Conservation (phyloP, 2,888 invertebrate species). For the Caprella mutica region DNA sequence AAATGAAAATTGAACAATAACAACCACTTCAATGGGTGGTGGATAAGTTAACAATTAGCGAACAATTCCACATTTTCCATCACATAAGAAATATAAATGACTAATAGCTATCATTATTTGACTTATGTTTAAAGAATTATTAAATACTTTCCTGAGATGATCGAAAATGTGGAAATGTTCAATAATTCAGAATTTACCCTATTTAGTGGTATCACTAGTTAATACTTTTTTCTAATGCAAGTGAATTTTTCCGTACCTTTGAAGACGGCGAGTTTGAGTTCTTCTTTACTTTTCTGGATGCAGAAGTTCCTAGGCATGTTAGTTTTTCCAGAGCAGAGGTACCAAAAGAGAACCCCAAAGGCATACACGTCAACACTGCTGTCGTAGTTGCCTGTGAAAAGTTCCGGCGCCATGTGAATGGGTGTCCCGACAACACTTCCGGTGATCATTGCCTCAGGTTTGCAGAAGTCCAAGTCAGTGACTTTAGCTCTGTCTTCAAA, state of each 20-base stretch:
- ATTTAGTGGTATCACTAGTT: too few relatives aligned
- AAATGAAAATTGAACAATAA: too few relatives aligned
- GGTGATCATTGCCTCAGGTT: constrained; percentile 79
- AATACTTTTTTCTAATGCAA: too few relatives aligned
- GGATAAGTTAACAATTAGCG: too few relatives aligned
- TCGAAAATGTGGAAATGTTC: too few relatives aligned
- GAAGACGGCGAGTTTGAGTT: constrained; percentile 1
- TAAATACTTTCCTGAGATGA: too few relatives aligned
- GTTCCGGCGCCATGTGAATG: constrained; percentile 83
- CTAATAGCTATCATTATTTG: neutral
- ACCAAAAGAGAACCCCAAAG: constrained; percentile 82
- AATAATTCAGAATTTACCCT: too few relatives aligned
- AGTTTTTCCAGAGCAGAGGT: constrained; percentile 71
- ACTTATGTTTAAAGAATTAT: too few relatives aligned
- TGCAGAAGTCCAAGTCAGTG: constrained; percentile 80
- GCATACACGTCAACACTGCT: constrained; percentile 78
- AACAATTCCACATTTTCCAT: too few relatives aligned
- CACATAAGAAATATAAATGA: too few relatives aligned
- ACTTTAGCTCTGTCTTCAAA: constrained; percentile 59
- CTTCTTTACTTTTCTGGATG: constrained; percentile 7
- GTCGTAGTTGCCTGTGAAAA: constrained; percentile 67
- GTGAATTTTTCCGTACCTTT: too few relatives aligned
- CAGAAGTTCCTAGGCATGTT: constrained; percentile 60
- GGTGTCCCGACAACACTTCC: constrained; percentile 80
- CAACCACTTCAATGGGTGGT: too few relatives aligned